Evolutionary conservation across 2,888 invertebrate species (phyloP).

Genomic region (Mesochorus sp.): DNA sequence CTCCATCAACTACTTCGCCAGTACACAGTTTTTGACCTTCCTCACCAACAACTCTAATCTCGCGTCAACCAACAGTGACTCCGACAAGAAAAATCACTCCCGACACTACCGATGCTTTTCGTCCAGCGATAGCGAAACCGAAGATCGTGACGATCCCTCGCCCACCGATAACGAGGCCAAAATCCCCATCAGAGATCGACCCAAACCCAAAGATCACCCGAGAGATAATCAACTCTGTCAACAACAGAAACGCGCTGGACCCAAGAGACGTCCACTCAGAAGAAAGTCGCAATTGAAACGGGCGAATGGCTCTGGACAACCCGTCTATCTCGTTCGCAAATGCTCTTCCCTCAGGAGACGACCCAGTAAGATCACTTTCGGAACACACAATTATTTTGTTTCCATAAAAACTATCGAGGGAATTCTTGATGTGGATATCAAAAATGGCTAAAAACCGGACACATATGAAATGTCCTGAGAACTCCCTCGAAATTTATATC

Average conservation of each 20-base stretch:
- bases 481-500: conserved; percentile 26
- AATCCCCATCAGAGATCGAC: conserved; percentile 22
- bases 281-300: conserved; percentile 77
- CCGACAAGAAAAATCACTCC: conserved; percentile 39
- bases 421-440: too few species aligned
- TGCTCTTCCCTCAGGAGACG: conserved; percentile 79
- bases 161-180: conserved; percentile 46
- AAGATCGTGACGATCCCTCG: conserved; percentile 36
- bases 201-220: conserved; percentile 33
- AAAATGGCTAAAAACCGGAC: too few species aligned
- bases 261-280: conserved; percentile 76
- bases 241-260: conserved; percentile 63
- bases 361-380: conserved; percentile 75
- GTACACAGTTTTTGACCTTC: conserved; percentile 76
- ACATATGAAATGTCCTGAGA: conserved; percentile 15
- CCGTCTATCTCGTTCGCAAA: conserved; percentile 79
- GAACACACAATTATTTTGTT: conserved; percentile 18
- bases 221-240: conserved; percentile 40
- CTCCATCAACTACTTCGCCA: conserved; percentile 77
- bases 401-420: too few species aligned
- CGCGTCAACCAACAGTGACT: not conserved
- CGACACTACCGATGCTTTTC: conserved; percentile 71
- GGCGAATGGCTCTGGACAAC: conserved; percentile 74
- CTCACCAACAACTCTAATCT: conserved; percentile 68
- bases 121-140: conserved; percentile 76